phyloP scores from a whole-genome alignment of 1,140 invertebrate species.

The Colletes latitarsis region DNA sequence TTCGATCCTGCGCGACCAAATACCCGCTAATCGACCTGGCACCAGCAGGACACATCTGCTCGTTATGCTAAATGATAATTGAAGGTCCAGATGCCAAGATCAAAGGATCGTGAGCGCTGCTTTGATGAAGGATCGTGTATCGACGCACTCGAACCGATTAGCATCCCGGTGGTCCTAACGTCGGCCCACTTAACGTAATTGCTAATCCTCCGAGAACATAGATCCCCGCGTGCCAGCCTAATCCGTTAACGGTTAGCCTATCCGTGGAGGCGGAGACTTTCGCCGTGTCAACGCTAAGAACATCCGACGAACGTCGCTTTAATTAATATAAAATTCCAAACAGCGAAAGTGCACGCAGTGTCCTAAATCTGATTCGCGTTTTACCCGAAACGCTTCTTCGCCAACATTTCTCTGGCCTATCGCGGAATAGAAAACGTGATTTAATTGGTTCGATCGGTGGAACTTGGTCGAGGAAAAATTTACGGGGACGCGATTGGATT shows the following conservation, averaged over 20 bases:
- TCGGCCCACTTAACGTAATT: conserved; percentile 56
- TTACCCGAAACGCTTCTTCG: too few species aligned
- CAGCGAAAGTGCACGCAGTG: conserved; percentile 2
- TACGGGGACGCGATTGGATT: too few species aligned
- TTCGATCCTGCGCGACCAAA: background rate
- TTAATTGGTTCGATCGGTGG: background rate
- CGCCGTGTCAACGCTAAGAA: conserved; percentile 26
- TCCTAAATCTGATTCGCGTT: background rate
- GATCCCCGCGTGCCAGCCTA: conserved; percentile 54
- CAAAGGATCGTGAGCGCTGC: conserved; percentile 43
- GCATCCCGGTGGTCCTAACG: conserved; percentile 29
- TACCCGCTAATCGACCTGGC: background rate
- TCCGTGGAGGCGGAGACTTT: conserved; percentile 13
- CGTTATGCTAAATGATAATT: conserved; percentile 51
- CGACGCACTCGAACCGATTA: conserved; percentile 53
- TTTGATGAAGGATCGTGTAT: conserved; percentile 54
- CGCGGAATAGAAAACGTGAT: background rate
- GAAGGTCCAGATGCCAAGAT: conserved; percentile 41
- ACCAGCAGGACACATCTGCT: background rate
- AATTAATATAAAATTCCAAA: conserved; percentile 59
- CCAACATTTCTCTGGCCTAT: too few species aligned
- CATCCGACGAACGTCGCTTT: conserved; percentile 29
- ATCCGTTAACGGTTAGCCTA: conserved; percentile 47
- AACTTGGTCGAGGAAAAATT: background rate
- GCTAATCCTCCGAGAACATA: conserved; percentile 40